Evolutionary conservation across 1,140 invertebrate species (phyloP).

Genomic region (Hycleus phaleratus): DNA sequence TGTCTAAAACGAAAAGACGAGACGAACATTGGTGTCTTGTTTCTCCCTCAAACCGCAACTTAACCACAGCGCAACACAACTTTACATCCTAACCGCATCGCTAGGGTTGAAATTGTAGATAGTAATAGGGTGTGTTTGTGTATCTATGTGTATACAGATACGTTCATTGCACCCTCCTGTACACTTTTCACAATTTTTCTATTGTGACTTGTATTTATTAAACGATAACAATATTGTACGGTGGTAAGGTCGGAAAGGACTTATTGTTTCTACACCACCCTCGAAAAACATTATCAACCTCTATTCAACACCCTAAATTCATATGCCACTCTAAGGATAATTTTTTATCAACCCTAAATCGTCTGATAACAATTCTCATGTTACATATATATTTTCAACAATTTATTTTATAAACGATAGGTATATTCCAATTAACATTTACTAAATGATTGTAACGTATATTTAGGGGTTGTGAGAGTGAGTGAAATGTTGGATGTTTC

Average conservation of each 20-base stretch:
- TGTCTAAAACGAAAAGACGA: conserved; percentile 18
- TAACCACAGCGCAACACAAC: conserved; percentile 27
- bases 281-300: too few relatives aligned
- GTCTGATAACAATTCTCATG: too few relatives aligned
- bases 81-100: conserved; percentile 27
- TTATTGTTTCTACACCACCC: too few relatives aligned
- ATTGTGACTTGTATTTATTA: not conserved
- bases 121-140: conserved; percentile 5
- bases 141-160: not conserved
- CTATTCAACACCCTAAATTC: too few relatives aligned
- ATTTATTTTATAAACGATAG: not conserved
- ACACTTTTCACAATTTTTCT: not conserved
- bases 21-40: conserved; percentile 17
- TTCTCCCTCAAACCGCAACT: conserved; percentile 24
- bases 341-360: too few relatives aligned
- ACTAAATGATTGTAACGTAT: not conserved
- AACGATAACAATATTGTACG: not conserved
- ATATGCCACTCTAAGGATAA: too few relatives aligned
- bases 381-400: too few relatives aligned
- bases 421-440: not conserved
- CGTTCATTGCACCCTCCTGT: conserved; percentile 14
- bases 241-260: too few relatives aligned
- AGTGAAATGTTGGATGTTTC: conserved; percentile 16
- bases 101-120: conserved; percentile 19
- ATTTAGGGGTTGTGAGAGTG: not conserved